Evolutionary conservation across 2,888 invertebrate genomes (phyloP).

Genomic region (Cosmia trapezina): DNA sequence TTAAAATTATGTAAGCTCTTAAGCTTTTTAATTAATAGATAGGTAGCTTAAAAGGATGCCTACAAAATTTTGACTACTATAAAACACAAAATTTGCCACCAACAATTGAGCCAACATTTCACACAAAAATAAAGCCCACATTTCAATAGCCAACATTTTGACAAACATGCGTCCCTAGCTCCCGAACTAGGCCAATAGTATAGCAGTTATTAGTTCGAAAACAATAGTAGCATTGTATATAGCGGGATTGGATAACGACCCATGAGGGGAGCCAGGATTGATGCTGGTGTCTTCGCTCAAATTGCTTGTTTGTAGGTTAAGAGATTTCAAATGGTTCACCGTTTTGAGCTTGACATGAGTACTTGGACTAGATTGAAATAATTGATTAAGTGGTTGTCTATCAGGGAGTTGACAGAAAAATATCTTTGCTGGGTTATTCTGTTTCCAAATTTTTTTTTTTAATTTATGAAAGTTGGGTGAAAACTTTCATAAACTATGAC

Average conservation of each 20-base stretch:
- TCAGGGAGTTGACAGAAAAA: background rate
- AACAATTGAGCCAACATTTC: background rate
- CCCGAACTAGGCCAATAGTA: constrained; percentile 35
- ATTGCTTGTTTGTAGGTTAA: constrained; percentile 48
- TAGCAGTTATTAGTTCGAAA: constrained; percentile 36
- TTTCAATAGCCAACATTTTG: constrained; percentile 9
- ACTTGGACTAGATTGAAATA: constrained; percentile 29
- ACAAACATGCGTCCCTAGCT: constrained; percentile 18
- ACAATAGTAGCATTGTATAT: constrained; percentile 41
- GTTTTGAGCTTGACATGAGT: constrained; percentile 37
- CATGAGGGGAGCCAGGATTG: constrained; percentile 30
- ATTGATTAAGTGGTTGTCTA: constrained; percentile 35
- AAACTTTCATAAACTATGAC: background rate
- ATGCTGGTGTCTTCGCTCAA: constrained; percentile 53
- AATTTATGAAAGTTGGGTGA: too few relatives aligned
- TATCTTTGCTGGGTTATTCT: too few relatives aligned
- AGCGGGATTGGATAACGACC: constrained; percentile 49
- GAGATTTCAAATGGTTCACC: constrained; percentile 48
- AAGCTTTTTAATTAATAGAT: too few relatives aligned
- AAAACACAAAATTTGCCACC: background rate
- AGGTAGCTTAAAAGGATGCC: too few relatives aligned
- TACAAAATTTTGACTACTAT: too few relatives aligned
- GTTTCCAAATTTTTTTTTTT: background rate
- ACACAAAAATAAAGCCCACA: background rate
- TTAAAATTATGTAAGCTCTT: too few relatives aligned